Percentiles rank a stretch among this genome's conserved stretches.
These are phyloP conservation scores for Acrocera orbiculus DNA, from an alignment of 2,888 invertebrate species.

Conservation along the genomic window DNA sequence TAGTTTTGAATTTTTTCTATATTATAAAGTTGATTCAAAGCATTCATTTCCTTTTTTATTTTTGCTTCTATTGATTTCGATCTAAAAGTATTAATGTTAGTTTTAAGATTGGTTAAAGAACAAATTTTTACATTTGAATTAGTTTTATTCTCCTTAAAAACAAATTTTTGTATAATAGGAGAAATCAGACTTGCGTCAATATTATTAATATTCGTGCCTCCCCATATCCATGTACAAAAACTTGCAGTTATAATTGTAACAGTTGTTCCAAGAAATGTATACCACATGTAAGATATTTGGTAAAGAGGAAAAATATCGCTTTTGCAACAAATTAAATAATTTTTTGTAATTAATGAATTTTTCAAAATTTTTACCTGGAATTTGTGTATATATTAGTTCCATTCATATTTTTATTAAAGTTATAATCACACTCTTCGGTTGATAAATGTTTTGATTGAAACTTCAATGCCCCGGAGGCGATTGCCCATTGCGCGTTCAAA, in stretches of 20 bases:
- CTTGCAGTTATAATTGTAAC: conserved; percentile 36
- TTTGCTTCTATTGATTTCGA: no score
- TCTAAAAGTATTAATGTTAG: no score
- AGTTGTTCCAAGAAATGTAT: conserved; percentile 42
- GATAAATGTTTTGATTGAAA: conserved; percentile 49
- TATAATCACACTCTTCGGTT: conserved; percentile 44
- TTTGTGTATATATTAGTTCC: conserved; percentile 4
- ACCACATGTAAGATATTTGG: conserved; percentile 66
- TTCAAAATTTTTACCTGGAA: conserved; percentile 16
- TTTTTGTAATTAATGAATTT: neutral
- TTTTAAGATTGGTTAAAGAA: neutral
- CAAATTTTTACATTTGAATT: conserved; percentile 13
- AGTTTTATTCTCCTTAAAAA: conserved; percentile 10
- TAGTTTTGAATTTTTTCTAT: no score
- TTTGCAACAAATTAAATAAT: neutral
- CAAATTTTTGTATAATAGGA: conserved; percentile 32
- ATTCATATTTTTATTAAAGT: conserved; percentile 29
- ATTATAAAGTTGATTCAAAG: no score
- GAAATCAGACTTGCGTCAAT: conserved; percentile 44
- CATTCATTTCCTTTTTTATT: no score
- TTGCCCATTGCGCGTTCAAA: conserved; percentile 43
- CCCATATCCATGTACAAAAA: conserved; percentile 21
- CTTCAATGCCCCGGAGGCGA: conserved; percentile 40
- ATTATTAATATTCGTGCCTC: conserved; percentile 36
- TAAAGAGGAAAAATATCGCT: conserved; percentile 35